Evolutionary conservation across 2,888 invertebrate species (phyloP).

Genomic region (Mycalesis mineus): DNA sequence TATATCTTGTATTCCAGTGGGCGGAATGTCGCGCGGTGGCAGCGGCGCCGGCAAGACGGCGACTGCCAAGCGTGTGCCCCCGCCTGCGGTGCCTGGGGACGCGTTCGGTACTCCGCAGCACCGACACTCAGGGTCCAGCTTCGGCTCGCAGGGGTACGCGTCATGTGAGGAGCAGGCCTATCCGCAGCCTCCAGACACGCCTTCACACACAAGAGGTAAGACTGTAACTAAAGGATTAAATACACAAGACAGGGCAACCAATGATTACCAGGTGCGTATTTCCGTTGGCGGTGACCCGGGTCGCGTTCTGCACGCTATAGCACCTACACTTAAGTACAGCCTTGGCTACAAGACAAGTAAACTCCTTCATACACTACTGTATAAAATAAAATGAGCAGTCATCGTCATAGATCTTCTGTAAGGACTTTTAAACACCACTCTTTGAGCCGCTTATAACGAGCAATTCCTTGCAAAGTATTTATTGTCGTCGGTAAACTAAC

Average conservation of each 20-base stretch:
- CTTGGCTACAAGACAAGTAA: slow-evolving; percentile 44
- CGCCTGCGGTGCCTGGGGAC: slow-evolving; percentile 90
- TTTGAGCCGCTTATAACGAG: no score
- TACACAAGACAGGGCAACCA: no score
- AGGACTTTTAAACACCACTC: no score
- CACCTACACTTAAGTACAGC: slow-evolving; percentile 89
- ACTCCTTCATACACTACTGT: no score
- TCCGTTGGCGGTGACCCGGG: slow-evolving; percentile 91
- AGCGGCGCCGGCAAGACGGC: slow-evolving; percentile 84
- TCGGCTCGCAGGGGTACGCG: slow-evolving; percentile 86
- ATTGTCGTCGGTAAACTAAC: no score
- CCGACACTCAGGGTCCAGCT: slow-evolving; percentile 88
- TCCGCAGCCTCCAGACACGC: slow-evolving; percentile 79
- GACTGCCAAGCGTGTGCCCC: slow-evolving; percentile 94
- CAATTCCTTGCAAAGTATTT: no score
- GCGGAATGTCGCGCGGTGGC: slow-evolving; percentile 91
- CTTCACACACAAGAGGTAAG: slow-evolving; percentile 78
- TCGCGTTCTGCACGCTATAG: slow-evolving; percentile 79
- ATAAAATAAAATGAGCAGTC: no score
- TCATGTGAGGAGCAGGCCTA: slow-evolving; percentile 86
- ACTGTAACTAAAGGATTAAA: not conserved
- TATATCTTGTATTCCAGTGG: slow-evolving; percentile 80
- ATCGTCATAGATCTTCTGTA: no score
- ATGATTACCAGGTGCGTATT: slow-evolving; percentile 94
- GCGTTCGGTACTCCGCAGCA: slow-evolving; percentile 79